Percentiles rank a stretch among this genome's conserved stretches.
Evolutionary conservation across 2,113 vertebrate species (phyloP).

Genomic region (Chionis minor): DNA sequence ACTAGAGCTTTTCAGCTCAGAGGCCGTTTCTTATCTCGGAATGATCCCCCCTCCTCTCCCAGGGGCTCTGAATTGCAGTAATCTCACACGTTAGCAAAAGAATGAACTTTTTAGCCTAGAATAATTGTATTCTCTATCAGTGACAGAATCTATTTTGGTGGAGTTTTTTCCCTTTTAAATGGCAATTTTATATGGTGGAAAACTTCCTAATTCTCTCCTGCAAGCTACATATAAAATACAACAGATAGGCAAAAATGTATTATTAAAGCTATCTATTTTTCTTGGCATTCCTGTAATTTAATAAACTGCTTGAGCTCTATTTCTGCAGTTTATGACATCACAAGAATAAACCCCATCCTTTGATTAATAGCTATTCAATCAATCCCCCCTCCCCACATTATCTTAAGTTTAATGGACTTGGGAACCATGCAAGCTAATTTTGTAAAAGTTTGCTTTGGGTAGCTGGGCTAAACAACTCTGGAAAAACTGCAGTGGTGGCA

Average conservation of each 20-base stretch:
- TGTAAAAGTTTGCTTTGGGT: neutral
- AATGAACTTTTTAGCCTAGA: conserved; percentile 42
- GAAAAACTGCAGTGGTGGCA: neutral
- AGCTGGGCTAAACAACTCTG: neutral
- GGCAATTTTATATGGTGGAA: conserved; percentile 64
- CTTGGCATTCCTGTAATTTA: conserved; percentile 76
- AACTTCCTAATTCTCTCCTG: conserved; percentile 72
- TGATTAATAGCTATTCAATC: conserved; percentile 70
- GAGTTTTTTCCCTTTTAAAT: conserved; percentile 55
- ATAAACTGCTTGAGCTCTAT: conserved; percentile 71
- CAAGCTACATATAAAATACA: conserved; percentile 69
- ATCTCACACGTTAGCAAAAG: neutral
- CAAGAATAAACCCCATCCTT: conserved; percentile 49
- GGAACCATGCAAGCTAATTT: neutral
- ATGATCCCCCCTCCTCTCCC: neutral
- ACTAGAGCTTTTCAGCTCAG: neutral
- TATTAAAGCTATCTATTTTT: conserved; percentile 82
- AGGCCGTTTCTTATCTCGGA: neutral
- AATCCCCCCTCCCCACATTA: neutral
- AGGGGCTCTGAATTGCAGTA: neutral
- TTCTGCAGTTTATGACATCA: conserved; percentile 69
- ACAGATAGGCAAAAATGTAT: conserved; percentile 76
- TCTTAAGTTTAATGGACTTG: neutral
- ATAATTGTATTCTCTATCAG: conserved; percentile 63
- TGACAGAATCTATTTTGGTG: conserved; percentile 5